Conservation (phyloP, 1,140 invertebrate genomes). For the Lepeophtheirus salmonis region DNA sequence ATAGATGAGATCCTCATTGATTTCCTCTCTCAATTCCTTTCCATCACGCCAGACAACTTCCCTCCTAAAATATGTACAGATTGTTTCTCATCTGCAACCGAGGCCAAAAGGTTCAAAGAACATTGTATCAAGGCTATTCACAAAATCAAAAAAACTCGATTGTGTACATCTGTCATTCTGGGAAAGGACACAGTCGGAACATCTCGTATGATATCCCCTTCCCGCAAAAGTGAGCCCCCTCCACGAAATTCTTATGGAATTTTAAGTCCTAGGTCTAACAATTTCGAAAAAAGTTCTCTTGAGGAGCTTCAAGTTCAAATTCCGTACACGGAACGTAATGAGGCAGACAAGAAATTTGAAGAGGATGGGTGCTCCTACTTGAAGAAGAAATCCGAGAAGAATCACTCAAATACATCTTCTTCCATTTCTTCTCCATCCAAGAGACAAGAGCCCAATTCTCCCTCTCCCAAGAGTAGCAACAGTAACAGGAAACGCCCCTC, state of each 20-base stretch:
- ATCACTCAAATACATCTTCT: neutral
- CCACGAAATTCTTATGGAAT: neutral
- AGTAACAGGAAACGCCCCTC: neutral
- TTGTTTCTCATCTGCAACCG: constrained; percentile 1
- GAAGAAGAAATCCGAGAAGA: neutral
- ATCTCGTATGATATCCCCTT: neutral
- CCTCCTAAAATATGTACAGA: constrained; percentile 13
- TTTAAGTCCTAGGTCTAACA: neutral
- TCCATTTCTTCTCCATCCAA: neutral
- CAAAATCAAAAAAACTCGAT: neutral
- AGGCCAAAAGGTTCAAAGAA: constrained; percentile 2
- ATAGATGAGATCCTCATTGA: neutral
- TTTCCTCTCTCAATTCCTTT: constrained; percentile 3
- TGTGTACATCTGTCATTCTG: neutral
- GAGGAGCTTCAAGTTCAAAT: neutral
- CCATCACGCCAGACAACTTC: neutral
- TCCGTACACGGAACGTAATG: neutral
- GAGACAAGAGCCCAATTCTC: neutral
- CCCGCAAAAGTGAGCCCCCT: neutral
- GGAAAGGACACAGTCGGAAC: neutral
- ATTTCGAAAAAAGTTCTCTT: neutral
- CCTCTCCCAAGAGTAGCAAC: neutral
- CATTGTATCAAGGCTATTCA: neutral
- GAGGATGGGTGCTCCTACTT: neutral
- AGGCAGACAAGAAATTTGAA: neutral